Evolutionary conservation across 2,113 vertebrate species (phyloP).

Genomic region (Dinomys branickii): DNA sequence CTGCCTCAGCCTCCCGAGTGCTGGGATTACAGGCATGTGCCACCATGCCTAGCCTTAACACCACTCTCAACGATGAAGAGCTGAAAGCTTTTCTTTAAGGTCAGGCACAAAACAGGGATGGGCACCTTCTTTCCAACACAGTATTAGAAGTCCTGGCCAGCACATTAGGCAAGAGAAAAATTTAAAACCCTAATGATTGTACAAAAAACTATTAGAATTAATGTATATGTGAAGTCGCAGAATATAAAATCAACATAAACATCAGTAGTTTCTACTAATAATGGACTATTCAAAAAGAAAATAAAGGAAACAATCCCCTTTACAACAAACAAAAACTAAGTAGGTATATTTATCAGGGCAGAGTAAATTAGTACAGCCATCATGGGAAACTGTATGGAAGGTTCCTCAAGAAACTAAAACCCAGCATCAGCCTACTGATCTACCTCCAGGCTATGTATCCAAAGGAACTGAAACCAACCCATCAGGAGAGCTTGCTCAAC

Average conservation of each 20-base stretch:
- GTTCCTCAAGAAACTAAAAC: background rate
- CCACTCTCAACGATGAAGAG: background rate
- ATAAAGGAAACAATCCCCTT: background rate
- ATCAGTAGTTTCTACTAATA: background rate
- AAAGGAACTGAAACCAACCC: background rate
- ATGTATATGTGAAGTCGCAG: background rate
- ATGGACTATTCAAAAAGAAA: background rate
- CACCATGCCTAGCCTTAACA: too few species aligned
- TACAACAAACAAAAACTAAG: background rate
- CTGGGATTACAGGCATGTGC: too few species aligned
- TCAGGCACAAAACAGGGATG: background rate
- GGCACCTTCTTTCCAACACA: background rate
- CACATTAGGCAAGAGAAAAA: background rate
- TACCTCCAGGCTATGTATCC: background rate
- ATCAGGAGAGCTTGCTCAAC: background rate
- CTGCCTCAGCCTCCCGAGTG: too few species aligned
- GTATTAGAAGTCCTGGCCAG: background rate
- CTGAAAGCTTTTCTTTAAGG: background rate
- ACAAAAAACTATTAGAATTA: background rate
- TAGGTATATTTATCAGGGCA: background rate
- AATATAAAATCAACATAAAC: background rate
- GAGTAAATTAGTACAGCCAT: background rate
- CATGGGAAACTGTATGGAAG: background rate
- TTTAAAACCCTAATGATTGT: background rate
- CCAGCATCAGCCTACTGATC: background rate